Percentiles rank a stretch among this genome's conserved stretches.
These are phyloP conservation scores for Thereuonema tuberculata DNA, from an alignment of 1,140 invertebrate genomes.

Conservation along the genomic window DNA sequence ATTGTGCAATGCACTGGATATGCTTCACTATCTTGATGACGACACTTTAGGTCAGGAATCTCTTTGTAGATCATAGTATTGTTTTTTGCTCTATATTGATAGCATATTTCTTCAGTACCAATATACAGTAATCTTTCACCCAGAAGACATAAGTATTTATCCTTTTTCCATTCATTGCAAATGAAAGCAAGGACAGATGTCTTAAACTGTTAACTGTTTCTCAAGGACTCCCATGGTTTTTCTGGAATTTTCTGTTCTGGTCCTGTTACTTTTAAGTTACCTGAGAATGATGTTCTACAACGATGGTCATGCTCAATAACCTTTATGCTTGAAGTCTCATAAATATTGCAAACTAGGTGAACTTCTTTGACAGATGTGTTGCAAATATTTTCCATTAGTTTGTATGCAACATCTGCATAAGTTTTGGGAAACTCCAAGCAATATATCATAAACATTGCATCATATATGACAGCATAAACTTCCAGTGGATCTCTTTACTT, in stretches of 20 bases:
- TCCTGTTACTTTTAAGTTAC: neutral
- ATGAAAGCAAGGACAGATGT: neutral
- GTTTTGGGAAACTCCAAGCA: slow-evolving; percentile 2
- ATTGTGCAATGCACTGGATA: neutral
- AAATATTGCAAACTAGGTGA: neutral
- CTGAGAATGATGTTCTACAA: neutral
- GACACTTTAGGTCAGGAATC: neutral
- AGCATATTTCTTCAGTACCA: neutral
- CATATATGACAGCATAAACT: neutral
- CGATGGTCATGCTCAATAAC: neutral
- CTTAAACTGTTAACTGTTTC: neutral
- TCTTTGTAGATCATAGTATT: neutral
- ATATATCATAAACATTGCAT: slow-evolving; percentile 1
- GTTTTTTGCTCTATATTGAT: neutral
- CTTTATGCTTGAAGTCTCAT: slow-evolving; percentile 5
- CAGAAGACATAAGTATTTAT: slow-evolving; percentile 2
- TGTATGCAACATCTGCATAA: neutral
- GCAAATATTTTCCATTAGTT: neutral
- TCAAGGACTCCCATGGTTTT: neutral
- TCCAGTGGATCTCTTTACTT: slow-evolving; percentile 1
- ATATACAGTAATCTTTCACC: neutral
- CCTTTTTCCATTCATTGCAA: slow-evolving; percentile 2
- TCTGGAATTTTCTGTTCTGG: slow-evolving; percentile 2
- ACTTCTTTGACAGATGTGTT: slow-evolving; percentile 2
- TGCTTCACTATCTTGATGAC: neutral